Conservation (phyloP, 2,113 vertebrate species). For the Arothron firmamentum region DNA sequence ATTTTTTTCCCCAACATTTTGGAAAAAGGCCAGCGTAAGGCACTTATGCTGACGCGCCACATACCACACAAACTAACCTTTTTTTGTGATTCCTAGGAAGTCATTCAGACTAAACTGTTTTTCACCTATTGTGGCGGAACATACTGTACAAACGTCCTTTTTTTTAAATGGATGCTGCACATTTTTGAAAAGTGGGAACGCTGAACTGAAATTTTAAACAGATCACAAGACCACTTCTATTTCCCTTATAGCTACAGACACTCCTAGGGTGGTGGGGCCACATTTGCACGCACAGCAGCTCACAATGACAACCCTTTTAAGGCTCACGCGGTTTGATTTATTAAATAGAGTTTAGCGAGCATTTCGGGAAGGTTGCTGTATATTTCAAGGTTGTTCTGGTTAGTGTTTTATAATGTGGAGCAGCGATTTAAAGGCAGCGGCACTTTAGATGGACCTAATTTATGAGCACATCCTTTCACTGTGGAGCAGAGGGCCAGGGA, state of each 20-base stretch:
- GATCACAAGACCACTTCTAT: background rate
- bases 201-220: background rate
- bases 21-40: background rate
- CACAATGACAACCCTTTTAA: background rate
- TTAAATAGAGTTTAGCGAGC: constrained; percentile 13
- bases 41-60: background rate
- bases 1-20: background rate
- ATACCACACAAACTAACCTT: too few relatives aligned
- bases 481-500: constrained; percentile 2
- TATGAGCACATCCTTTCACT: background rate
- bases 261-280: background rate
- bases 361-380: constrained; percentile 5
- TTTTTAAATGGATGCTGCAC: too few relatives aligned
- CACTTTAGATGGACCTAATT: constrained; percentile 13
- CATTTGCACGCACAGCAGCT: constrained; percentile 6
- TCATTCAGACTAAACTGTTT: too few relatives aligned
- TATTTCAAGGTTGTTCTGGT: constrained; percentile 35
- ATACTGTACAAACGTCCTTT: too few relatives aligned
- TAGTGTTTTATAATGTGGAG: constrained; percentile 9
- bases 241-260: background rate
- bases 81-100: too few relatives aligned
- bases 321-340: constrained; percentile 32
- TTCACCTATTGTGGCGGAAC: too few relatives aligned
- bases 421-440: constrained; percentile 3
- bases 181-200: too few relatives aligned